Base-by-base conservation (phyloP, 2,113 vertebrate genomes). In the Nannobrachium achirus region DNA sequence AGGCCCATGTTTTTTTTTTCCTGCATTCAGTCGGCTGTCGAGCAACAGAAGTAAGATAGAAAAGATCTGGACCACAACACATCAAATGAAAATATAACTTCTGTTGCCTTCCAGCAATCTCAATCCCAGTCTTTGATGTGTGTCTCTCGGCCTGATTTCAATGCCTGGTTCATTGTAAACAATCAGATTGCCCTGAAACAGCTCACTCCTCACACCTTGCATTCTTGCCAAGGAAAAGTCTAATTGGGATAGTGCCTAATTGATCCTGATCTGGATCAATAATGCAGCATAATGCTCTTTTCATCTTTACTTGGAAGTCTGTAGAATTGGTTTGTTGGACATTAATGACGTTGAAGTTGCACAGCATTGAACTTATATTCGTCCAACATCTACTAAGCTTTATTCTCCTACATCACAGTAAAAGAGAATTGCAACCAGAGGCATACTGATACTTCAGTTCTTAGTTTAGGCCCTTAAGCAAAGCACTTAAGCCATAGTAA, bases 341-440 rank as follows among this genome's bases (percentile, higher is more conserved):
- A 9, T 41, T 13, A 13, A 15, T 8, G 16, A 16, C 6, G 7
- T 55, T 1, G 10, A 13, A 33, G 13, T 55, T 33, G 20, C 13
- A 55, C 52, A 55, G 25, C 1, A n/a, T 33, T 4, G 15, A 7
- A 10, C 6, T 8, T 46, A 11, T 40, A 13, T 7, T 4, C 7
- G 38, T 20, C 33, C 18, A 7, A 57, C 16, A 16, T 68, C 45
- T 18, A 9, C 39, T 8, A 39, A 7, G 18, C 18, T 25, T 56
- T 25, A 20, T 25, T 25, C 0, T 14, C 20, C 49, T 3, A 19
- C 14, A 8, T 2, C 18, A 57, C 51, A 19, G 41, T 86, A 77
- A 82, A 86, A 83, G 46, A 51, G 56, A 77, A 78, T 55, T 80
- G 66, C 39, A 79, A 52, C 56, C 83, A 73, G 60, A 71, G 57